A percentile compares a stretch with the other conserved stretches of the same genome.
Evolutionary conservation across 1,140 invertebrate species (phyloP).

Genomic region (Oedothorax gibbosus): DNA sequence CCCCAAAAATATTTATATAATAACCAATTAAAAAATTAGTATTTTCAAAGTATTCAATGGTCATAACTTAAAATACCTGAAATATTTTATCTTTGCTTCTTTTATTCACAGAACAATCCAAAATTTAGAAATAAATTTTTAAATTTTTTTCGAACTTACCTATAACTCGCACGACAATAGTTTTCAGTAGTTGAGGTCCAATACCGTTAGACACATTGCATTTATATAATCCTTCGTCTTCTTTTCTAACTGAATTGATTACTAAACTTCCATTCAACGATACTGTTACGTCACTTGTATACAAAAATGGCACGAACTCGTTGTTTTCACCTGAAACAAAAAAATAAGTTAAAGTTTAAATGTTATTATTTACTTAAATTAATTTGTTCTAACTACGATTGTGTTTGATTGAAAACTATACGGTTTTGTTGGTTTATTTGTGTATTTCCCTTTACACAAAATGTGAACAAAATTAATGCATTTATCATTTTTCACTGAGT

Average conservation of each 20-base stretch:
- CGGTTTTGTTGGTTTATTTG: no score
- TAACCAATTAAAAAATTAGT: no score
- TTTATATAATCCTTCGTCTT: constrained; percentile 43
- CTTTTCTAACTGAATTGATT: constrained; percentile 8
- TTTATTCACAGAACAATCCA: no score
- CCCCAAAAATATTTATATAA: no score
- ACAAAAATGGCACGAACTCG: not conserved
- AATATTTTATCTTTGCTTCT: no score
- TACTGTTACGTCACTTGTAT: not conserved
- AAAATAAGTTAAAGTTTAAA: not conserved
- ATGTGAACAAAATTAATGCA: no score
- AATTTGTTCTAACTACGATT: not conserved
- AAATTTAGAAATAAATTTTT: not conserved
- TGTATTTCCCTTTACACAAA: no score
- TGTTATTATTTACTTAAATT: not conserved
- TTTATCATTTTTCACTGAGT: no score
- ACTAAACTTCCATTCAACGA: constrained; percentile 22
- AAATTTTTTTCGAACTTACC: constrained; percentile 14
- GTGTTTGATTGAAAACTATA: not conserved
- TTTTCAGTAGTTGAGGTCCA: not conserved
- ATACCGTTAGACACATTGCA: constrained; percentile 25
- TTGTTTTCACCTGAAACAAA: not conserved
- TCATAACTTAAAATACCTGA: no score
- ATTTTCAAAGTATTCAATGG: no score
- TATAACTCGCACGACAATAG: constrained; percentile 25